These are phyloP conservation scores for Botrylloides violaceus DNA, from an alignment of 23 tunicate species.

Conservation along the genomic window DNA sequence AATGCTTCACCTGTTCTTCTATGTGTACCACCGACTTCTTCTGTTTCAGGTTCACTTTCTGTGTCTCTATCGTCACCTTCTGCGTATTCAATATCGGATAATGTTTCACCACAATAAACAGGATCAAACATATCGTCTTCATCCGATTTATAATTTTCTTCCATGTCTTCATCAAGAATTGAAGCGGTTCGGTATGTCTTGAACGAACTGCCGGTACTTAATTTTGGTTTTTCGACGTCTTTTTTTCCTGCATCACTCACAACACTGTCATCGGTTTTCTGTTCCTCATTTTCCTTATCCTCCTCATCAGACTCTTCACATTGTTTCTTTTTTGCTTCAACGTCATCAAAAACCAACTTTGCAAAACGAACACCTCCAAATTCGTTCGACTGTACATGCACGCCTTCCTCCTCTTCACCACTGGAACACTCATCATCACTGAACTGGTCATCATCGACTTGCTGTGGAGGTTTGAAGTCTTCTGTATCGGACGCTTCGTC, in stretches of 20 bases:
- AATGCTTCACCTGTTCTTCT: slow-evolving; percentile 71
- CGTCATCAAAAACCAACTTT: slow-evolving; percentile 35
- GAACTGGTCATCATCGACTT: slow-evolving; percentile 14
- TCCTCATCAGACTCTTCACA: not conserved
- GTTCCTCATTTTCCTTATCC: slow-evolving; percentile 21
- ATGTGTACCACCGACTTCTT: slow-evolving; percentile 28
- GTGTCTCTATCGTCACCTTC: slow-evolving; percentile 48
- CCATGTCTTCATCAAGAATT: slow-evolving; percentile 35
- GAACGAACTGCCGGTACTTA: not conserved
- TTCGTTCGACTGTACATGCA: slow-evolving; percentile 13
- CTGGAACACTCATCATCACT: slow-evolving; percentile 37
- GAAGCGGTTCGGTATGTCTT: slow-evolving; percentile 3
- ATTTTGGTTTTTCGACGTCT: not conserved
- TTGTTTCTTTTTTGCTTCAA: slow-evolving; percentile 37
- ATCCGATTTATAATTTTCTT: slow-evolving; percentile 31
- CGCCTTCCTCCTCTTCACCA: slow-evolving; percentile 53
- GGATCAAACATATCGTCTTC: slow-evolving; percentile 79
- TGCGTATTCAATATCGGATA: slow-evolving; percentile 60
- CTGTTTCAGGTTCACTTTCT: slow-evolving; percentile 75
- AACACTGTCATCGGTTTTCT: not conserved
- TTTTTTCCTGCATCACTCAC: slow-evolving; percentile 9
- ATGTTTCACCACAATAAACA: slow-evolving; percentile 57
- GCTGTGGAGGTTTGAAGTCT: slow-evolving; percentile 12
- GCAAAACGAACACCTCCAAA: slow-evolving; percentile 4
- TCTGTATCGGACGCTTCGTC: slow-evolving; percentile 21